A percentile compares a stretch with the other conserved stretches of the same genome.
These are phyloP conservation scores for Pedetes capensis DNA, from an alignment of 2,113 vertebrate species.

Conservation along the genomic window DNA sequence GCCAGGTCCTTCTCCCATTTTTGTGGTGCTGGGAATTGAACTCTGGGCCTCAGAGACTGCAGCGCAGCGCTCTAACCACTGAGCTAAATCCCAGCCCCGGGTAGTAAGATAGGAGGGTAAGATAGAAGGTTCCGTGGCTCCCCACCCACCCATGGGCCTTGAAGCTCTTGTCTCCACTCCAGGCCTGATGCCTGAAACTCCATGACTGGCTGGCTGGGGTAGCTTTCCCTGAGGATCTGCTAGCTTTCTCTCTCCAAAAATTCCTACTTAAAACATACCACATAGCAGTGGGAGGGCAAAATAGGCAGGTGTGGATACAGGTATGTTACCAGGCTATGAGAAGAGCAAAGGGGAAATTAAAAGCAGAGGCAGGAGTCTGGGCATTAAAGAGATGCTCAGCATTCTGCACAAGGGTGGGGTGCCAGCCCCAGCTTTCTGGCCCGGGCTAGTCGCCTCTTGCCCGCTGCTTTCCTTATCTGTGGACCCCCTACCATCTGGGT, in stretches of 20 bases:
- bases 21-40: too few relatives aligned
- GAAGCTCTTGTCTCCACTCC: neutral
- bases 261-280: neutral
- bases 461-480: neutral
- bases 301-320: neutral
- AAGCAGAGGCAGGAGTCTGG: neutral
- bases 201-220: neutral
- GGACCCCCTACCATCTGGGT: neutral
- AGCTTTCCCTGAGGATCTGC: neutral
- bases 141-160: fast-evolving
- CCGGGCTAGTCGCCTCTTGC: neutral
- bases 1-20: too few relatives aligned
- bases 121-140: neutral
- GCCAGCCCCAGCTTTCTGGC: fast-evolving
- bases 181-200: neutral
- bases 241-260: conserved; percentile 22
- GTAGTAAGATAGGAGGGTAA: neutral
- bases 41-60: too few relatives aligned
- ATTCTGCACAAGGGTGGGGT: fast-evolving
- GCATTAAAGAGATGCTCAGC: neutral
- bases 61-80: too few relatives aligned
- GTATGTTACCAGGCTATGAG: neutral
- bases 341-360: neutral
- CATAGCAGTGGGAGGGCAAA: neutral
- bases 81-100: too few relatives aligned